These are phyloP conservation scores for Lepidocolaptes lacrymiger DNA, from an alignment of 2,797 vertebrate species.

Conservation along the genomic window DNA sequence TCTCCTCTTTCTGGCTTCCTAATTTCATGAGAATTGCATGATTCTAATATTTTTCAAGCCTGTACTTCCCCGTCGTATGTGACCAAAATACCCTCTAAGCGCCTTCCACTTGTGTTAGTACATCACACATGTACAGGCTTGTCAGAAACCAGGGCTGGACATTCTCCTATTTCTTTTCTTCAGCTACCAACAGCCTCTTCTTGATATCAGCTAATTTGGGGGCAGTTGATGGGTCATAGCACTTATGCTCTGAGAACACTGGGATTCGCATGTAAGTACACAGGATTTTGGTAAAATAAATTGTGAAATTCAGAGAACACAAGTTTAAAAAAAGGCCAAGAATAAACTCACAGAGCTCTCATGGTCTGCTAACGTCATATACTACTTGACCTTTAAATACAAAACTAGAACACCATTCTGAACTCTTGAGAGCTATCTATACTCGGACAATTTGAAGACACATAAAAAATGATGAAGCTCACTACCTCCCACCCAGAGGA, in stretches of 20 bases:
- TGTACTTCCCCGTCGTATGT: neutral
- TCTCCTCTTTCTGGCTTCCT: neutral
- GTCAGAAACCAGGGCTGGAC: neutral
- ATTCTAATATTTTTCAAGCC: slow-evolving; percentile 12
- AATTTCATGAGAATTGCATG: neutral
- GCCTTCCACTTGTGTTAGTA: neutral
- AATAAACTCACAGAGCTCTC: neutral
- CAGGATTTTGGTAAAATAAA: neutral
- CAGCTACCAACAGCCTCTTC: neutral
- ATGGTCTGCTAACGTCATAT: neutral
- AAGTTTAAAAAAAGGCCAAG: neutral
- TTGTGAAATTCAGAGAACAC: neutral
- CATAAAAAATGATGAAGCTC: neutral
- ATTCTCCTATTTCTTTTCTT: neutral
- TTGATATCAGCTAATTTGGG: neutral
- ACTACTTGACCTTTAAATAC: neutral
- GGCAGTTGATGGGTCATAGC: neutral
- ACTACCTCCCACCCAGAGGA: neutral
- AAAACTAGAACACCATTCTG: neutral
- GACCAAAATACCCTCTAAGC: neutral
- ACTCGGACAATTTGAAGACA: neutral
- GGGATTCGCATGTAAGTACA: neutral
- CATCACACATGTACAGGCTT: neutral
- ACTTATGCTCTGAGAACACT: neutral
- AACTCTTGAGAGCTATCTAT: neutral